Conservation (phyloP, 2,797 vertebrate species). For the Danio albolineatus region DNA sequence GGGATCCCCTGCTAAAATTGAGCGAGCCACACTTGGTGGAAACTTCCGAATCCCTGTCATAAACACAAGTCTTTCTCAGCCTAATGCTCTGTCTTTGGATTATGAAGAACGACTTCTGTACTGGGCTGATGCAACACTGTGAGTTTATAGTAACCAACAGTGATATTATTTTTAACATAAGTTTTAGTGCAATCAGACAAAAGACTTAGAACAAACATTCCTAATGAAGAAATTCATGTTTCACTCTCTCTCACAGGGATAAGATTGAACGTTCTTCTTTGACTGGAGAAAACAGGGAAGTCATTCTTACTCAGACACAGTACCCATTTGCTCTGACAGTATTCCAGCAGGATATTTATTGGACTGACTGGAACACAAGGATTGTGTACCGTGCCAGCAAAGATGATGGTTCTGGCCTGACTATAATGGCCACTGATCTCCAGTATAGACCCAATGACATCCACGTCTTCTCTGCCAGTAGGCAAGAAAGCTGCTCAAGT, state of each 20-base stretch:
- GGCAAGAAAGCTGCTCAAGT: slow-evolving; percentile 86
- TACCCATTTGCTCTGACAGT: slow-evolving; percentile 87
- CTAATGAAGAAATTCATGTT: neutral
- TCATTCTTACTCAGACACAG: slow-evolving; percentile 80
- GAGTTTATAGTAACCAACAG: slow-evolving; percentile 64
- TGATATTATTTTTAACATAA: neutral
- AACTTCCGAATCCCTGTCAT: slow-evolving; percentile 87
- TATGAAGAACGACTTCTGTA: slow-evolving; percentile 89
- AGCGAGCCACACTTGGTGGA: slow-evolving; percentile 90
- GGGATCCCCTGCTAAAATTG: slow-evolving; percentile 89
- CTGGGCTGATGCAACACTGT: slow-evolving; percentile 91
- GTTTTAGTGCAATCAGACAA: neutral
- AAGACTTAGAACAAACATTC: neutral
- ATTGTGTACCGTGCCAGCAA: slow-evolving; percentile 88
- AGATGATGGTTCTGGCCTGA: slow-evolving; percentile 86
- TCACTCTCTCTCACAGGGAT: slow-evolving; percentile 63
- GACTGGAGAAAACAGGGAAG: slow-evolving; percentile 83
- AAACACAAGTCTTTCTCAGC: slow-evolving; percentile 84
- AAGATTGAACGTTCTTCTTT: slow-evolving; percentile 89
- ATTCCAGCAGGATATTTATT: slow-evolving; percentile 91
- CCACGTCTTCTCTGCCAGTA: slow-evolving; percentile 79
- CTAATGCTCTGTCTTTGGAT: slow-evolving; percentile 90
- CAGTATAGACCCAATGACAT: slow-evolving; percentile 85
- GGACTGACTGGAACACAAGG: slow-evolving; percentile 89
- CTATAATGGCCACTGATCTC: slow-evolving; percentile 79